Conservation (phyloP, 2,888 invertebrate species). For the Andrena fulva region DNA sequence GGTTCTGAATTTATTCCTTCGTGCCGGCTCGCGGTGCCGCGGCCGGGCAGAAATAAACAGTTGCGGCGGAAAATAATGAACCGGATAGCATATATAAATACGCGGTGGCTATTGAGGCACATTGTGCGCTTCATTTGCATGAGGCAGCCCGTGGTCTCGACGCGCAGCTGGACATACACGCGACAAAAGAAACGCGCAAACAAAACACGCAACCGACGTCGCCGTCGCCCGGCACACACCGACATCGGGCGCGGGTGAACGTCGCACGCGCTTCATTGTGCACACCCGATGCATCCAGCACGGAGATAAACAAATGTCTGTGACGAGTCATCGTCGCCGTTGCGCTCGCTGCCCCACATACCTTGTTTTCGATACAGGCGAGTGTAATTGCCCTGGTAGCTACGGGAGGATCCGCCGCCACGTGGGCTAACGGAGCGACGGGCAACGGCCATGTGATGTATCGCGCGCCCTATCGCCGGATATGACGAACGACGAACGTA, state of each 20-base stretch:
- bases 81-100: conserved; percentile 74
- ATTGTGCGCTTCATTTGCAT: conserved; percentile 78
- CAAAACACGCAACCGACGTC: conserved; percentile 73
- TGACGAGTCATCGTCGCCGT: neutral
- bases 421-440: conserved; percentile 26
- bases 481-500: conserved; percentile 6
- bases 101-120: conserved; percentile 70
- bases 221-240: conserved; percentile 22
- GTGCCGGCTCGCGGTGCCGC: conserved; percentile 25
- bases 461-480: conserved; percentile 1
- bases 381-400: conserved; percentile 15
- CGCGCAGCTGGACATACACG: conserved; percentile 80
- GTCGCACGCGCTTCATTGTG: conserved; percentile 47
- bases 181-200: conserved; percentile 79
- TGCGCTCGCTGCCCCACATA: conserved; percentile 9
- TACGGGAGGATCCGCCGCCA: conserved; percentile 14
- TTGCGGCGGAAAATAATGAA: conserved; percentile 74
- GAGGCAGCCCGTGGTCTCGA: conserved; percentile 70
- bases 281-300: conserved; percentile 35
- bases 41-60: conserved; percentile 72
- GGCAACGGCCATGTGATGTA: conserved; percentile 22
- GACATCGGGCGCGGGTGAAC: conserved; percentile 19
- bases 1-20: conserved; percentile 14
- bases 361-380: conserved; percentile 22
- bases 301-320: conserved; percentile 61